Conservation (phyloP, 2,888 invertebrate genomes). For the Agrochola lychnidis region DNA sequence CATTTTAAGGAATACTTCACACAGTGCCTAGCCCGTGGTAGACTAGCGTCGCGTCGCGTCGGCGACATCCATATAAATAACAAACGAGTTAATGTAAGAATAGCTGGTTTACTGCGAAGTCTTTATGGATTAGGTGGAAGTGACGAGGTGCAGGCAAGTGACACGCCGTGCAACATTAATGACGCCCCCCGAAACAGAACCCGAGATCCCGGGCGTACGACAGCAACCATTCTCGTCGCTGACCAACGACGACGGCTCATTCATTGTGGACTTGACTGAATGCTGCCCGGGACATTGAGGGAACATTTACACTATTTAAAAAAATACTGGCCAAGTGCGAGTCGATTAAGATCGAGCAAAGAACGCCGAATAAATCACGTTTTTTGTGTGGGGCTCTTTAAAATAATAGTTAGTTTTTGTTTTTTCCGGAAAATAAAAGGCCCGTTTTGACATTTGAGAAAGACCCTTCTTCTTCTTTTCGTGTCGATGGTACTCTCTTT, state of each 20-base stretch:
- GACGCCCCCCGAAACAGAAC: no score
- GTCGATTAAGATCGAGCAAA: no score
- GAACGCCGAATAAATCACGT: no score
- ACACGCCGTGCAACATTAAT: not conserved
- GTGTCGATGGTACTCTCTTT: no score
- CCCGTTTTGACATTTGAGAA: no score
- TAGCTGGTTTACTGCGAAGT: conserved; percentile 24
- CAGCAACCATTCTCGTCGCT: not conserved
- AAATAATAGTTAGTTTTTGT: no score
- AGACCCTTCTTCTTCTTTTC: no score
- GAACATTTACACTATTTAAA: not conserved
- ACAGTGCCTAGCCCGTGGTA: not conserved
- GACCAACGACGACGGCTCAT: not conserved
- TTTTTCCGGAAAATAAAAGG: no score
- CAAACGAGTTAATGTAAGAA: conserved; percentile 14
- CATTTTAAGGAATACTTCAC: not conserved
- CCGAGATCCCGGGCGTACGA: not conserved
- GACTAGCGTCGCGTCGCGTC: no score
- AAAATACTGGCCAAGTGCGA: not conserved
- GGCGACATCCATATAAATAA: conserved; percentile 29
- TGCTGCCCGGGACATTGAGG: not conserved
- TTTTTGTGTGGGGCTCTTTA: no score
- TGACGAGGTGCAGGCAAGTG: not conserved
- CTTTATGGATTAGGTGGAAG: conserved; percentile 14
- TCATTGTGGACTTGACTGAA: not conserved